Base-by-base conservation (phyloP, 2,797 vertebrate genomes). In the Orientallactaga sibirica region DNA sequence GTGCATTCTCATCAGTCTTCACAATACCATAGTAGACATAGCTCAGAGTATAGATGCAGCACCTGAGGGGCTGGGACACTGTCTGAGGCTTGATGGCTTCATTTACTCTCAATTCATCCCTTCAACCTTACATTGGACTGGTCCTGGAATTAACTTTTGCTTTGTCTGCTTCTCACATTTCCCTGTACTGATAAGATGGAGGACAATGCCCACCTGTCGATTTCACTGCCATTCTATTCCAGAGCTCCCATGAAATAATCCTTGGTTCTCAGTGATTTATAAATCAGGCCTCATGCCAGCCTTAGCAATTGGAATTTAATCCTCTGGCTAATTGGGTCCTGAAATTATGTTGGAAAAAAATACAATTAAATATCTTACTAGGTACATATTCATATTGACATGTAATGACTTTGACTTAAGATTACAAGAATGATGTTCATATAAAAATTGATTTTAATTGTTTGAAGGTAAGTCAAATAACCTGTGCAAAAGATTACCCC, bases 321-420 rank as follows among this genome's bases (percentile, higher is more conserved):
- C 8, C 12, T 91, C 20, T 75, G 7, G 61, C 37, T 92, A 92
- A 70, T 83, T 91, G 74, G 79, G 58, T 90, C 52, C 62, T 95
- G 52, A 93, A 81, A 94, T 84, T 86, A 76, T 25, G 52, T 18
- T 86, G 73, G 29, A 68, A 29, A 77, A 52, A 85, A 88, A 92
- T 68, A 52, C 33, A 82, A 29, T 92, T 79, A 77, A 80, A 71
- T 92, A 5, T 86, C 61, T 78, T 91, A 41, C 25, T 18, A 33
- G 10, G 7, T 77, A 77, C 15, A 80, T 92, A 84, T 78, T 93
- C n/a, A 90, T 68, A 76, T 25, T 80, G 43, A 43, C 27, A 68
- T 55, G 41, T 70, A 93, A 52, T 52, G 94, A 73, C 66, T 80
- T n/a, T 92, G 67, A 33, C 89, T 94, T 92, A 92, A 78, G 91